phyloP scores from a whole-genome alignment of 2,797 vertebrate species.

The Amazona ochrocephala region DNA sequence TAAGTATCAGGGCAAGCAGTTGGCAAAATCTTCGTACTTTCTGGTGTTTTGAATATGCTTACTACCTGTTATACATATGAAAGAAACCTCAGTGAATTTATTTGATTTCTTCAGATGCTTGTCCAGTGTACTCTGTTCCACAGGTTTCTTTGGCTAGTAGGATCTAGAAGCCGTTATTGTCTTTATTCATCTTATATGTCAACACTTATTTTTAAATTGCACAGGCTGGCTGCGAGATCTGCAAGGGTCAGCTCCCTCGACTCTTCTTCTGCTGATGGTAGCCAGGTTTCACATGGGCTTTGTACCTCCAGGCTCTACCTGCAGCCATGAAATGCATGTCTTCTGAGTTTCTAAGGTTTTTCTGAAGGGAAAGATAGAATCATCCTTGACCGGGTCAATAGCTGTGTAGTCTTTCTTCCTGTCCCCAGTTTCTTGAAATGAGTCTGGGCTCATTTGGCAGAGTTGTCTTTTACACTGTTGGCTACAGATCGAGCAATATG shows the following conservation, averaged over 20 bases:
- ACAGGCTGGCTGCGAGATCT: not conserved
- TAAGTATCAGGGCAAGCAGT: not conserved
- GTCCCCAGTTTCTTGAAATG: not conserved
- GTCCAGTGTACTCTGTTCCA: not conserved
- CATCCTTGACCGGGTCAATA: not conserved
- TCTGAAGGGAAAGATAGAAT: not conserved
- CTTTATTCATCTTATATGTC: not conserved
- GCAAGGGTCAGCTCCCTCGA: not conserved
- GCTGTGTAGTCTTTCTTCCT: not conserved
- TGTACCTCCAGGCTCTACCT: not conserved
- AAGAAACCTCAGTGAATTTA: not conserved
- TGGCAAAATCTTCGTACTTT: not conserved
- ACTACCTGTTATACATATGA: not conserved
- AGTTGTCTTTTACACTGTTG: not conserved
- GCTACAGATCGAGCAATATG: not conserved
- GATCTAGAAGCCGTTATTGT: not conserved
- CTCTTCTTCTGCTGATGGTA: not conserved
- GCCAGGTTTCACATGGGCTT: not conserved
- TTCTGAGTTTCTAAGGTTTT: not conserved
- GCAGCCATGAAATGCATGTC: not conserved
- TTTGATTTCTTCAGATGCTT: not conserved
- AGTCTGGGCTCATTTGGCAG: not conserved
- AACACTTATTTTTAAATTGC: not conserved
- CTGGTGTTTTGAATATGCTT: not conserved
- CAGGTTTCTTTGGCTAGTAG: not conserved